Evolutionary conservation across 1,140 invertebrate species (phyloP), one percentile per base, ranked within the genome.

Genomic region (Halesus radiatus): DNA sequence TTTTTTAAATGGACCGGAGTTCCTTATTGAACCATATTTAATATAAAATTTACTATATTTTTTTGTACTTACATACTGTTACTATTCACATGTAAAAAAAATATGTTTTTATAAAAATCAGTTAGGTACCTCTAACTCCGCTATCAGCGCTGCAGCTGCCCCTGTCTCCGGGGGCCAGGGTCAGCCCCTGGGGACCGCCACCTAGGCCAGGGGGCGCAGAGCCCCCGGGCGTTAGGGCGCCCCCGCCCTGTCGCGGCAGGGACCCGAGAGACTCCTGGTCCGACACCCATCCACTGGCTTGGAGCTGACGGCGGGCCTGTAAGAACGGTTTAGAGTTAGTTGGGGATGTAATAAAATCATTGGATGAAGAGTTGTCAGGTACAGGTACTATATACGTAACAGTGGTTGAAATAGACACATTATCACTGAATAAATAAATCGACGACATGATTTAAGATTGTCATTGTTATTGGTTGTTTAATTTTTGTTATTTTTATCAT

Each of bases 81-180:
- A 29, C 2, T 29, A 29, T 29, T 29, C 26, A 29, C 2, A n/a
- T 16, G 4, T 54, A 54, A 1, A 20, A 6, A 58, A 20, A 8
- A 58, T 20, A 8, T n/a, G 8, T 58, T n/a, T 20, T 8, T 20
- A 10, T 58, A 22, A 58, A n/a, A 54, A 54, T 60, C 8, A 29
- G 20, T 22, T 1, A 29, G 20, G 26, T 66, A 89, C 88, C 88
- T 89, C 89, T 87, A 1, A 95, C 94, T 20, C 95, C 95, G 20
- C 94, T 96, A 87, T 96, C 96, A n/a, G 95, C 95, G 84, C 94
- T 96, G 87, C 95, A 96, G 84, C 95, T 96, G 74, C 95, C 95
- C 54, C 95, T 88, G 85, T 96, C 95, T 1, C 94, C 94, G 3
- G 93, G 90, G 66, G 88, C 88, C 84, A 85, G 91, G 82, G 86